phyloP scores from a whole-genome alignment of 2,113 vertebrate genomes.

The Illadopsis cleaveri region DNA sequence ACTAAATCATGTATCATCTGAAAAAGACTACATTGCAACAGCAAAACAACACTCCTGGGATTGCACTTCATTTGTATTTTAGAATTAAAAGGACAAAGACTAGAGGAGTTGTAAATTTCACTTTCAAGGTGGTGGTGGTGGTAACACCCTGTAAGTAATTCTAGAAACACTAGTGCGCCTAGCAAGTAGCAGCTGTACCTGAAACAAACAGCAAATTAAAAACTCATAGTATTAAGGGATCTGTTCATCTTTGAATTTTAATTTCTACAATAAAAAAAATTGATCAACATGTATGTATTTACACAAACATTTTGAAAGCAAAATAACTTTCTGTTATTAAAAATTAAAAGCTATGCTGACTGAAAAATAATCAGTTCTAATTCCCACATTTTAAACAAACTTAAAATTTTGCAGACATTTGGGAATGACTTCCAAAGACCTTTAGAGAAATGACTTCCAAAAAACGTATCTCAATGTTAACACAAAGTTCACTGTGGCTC shows the following conservation, averaged over 20 bases:
- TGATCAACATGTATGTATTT: not conserved
- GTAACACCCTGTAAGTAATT: not conserved
- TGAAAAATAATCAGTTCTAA: not conserved
- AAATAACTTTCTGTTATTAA: not conserved
- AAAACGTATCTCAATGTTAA: not conserved
- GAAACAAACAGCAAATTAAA: not conserved
- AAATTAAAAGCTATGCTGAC: not conserved
- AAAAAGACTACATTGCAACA: constrained; percentile 63
- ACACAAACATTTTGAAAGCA: not conserved
- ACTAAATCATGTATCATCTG: constrained; percentile 69
- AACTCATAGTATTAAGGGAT: not conserved
- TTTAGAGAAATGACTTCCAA: not conserved
- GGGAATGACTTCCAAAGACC: not conserved
- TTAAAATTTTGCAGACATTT: not conserved
- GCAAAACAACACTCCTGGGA: constrained; percentile 59
- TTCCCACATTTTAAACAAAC: not conserved
- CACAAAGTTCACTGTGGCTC: not conserved
- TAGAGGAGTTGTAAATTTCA: constrained; percentile 26
- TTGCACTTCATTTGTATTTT: constrained; percentile 54
- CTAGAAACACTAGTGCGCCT: not conserved
- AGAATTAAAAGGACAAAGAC: constrained; percentile 59
- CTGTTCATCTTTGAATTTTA: not conserved
- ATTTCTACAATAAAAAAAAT: not conserved
- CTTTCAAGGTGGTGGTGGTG: not conserved
- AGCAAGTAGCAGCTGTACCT: not conserved